Evolutionary conservation across 2,797 vertebrate species (phyloP).

Genomic region (Sciurus vulgaris): DNA sequence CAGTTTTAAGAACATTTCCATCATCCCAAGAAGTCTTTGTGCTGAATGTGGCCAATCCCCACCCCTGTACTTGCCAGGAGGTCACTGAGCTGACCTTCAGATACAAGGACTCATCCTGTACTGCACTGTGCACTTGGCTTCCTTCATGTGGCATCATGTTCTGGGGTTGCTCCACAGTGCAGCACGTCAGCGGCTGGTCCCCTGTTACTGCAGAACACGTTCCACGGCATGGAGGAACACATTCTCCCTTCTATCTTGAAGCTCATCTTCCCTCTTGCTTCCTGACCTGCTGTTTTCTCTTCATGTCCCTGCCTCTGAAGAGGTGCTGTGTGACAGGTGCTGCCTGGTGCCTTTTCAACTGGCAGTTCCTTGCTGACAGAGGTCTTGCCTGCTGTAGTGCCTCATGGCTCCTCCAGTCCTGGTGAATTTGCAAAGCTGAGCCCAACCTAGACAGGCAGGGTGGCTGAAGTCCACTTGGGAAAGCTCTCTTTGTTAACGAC

Average conservation of each 20-base stretch:
- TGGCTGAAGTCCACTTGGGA: neutral
- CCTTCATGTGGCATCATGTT: neutral
- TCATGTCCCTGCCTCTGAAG: neutral
- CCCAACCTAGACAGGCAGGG: neutral
- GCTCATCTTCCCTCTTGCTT: neutral
- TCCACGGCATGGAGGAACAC: too few relatives aligned
- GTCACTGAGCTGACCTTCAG: neutral
- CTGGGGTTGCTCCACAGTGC: accelerated
- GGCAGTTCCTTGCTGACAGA: neutral
- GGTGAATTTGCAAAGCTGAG: neutral
- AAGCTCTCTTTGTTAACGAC: neutral
- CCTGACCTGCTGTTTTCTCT: neutral
- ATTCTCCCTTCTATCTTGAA: neutral
- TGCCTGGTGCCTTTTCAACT: neutral
- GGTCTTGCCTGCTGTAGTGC: neutral
- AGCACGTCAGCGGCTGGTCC: accelerated
- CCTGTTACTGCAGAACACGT: accelerated
- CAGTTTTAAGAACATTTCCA: neutral
- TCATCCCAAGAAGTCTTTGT: neutral
- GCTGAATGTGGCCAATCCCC: neutral
- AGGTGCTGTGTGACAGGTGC: neutral
- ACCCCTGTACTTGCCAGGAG: neutral
- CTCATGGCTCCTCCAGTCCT: too few relatives aligned
- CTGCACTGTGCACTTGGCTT: neutral
- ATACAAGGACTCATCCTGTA: accelerated